Evolutionary conservation across 2,888 invertebrate species (phyloP), one percentile per base, ranked within the genome.

Genomic region (Drosophila neonasuta): DNA sequence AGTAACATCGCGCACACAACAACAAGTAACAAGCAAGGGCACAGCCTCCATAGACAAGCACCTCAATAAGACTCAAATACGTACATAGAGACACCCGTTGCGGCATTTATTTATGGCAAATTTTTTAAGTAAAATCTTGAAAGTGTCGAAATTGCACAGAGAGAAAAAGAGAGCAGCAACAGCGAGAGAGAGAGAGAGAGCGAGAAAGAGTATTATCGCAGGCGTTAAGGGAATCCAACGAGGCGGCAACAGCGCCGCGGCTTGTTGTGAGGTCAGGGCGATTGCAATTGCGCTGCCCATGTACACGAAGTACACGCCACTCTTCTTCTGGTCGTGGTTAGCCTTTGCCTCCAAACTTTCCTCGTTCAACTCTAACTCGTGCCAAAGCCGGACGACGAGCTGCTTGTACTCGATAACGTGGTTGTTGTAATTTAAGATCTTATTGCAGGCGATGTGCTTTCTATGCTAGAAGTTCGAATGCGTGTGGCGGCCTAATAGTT

Each of bases 41-140:
- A 77, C 48, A 63, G 67, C 61, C 60, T 64, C 55, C 74, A 63
- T 56, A 62, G 58, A 67, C 50, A 63, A 34, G 24, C 44, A 45
- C 52, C 51, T 55, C 56, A 65, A 72, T 67, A 68, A 62, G 76
- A 52, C 55, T 68, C 77, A 76, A 79, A 61, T 71, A 66, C 79
- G 60, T 54, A 63, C 48, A 49, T 39, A 52, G 42, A 61, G 42
- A 61, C 71, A 61, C 72, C 66, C 60, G 68, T 65, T 80, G 84
- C 50, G 71, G 68, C 62, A 80, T 79, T 83, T 80, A 84, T 84
- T 84, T 84, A 84, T 84, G 63, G 84, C 84, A 86, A 83, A 86
- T 84, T 84, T 87, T 86, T 87, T 74, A 79, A 70, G 75, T 68
- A 79, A 80, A 80, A 86, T 87, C 86, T 87, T 66, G 74, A 86